These are phyloP conservation scores for Mesitornis unicolor DNA, from an alignment of 2,113 vertebrate species.

Conservation along the genomic window DNA sequence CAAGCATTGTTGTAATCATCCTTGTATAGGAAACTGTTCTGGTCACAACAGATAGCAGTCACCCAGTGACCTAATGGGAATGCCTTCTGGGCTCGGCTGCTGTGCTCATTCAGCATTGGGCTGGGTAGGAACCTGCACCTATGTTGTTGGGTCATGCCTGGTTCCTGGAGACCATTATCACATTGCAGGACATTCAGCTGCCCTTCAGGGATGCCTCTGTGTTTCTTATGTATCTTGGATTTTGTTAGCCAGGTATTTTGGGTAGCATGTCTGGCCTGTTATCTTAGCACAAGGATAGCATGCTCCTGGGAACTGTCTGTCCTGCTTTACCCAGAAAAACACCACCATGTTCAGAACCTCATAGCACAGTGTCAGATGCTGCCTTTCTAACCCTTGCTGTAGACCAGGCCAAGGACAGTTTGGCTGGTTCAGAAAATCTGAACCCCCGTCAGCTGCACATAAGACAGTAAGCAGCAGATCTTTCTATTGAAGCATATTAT, in stretches of 20 bases:
- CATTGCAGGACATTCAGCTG: background rate
- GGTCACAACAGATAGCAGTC: constrained; percentile 48
- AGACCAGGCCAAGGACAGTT: background rate
- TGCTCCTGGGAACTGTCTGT: too few species aligned
- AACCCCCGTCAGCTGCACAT: background rate
- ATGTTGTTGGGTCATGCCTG: rapidly evolving
- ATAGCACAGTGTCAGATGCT: background rate
- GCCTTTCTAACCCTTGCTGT: background rate
- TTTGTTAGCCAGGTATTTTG: background rate
- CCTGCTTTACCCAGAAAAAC: background rate
- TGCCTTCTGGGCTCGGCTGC: background rate
- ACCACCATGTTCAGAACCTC: rapidly evolving
- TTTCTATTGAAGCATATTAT: background rate
- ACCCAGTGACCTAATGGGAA: background rate
- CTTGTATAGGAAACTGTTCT: background rate
- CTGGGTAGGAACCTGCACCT: background rate
- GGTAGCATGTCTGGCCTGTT: background rate
- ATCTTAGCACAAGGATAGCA: background rate
- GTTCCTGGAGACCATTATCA: background rate
- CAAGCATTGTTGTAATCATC: background rate
- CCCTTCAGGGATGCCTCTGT: rapidly evolving
- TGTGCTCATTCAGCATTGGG: background rate
- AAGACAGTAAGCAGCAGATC: background rate
- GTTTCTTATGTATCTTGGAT: background rate
- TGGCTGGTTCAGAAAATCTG: background rate